phyloP scores from a whole-genome alignment of 2,797 vertebrate species.

The Numenius phaeopus region DNA sequence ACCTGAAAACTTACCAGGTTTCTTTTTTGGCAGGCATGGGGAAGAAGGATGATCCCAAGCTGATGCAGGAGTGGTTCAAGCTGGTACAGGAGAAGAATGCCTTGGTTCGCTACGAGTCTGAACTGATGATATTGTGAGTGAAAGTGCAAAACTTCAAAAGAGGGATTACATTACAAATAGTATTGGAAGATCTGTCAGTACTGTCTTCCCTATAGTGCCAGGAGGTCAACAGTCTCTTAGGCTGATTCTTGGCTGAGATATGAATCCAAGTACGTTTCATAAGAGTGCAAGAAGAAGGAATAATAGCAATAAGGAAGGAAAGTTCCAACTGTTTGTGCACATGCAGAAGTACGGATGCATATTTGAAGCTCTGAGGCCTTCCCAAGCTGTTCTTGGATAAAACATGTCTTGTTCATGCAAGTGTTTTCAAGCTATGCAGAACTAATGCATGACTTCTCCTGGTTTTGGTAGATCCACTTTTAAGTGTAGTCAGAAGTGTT shows the following conservation, averaged over 20 bases:
- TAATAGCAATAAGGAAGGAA: neutral
- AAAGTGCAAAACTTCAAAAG: neutral
- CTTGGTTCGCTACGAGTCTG: conserved; percentile 97
- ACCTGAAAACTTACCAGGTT: conserved; percentile 58
- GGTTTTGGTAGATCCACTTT: neutral
- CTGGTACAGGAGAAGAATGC: conserved; percentile 99
- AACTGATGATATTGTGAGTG: conserved; percentile 99
- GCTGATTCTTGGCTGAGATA: neutral
- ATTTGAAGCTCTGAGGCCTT: neutral
- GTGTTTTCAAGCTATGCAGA: neutral
- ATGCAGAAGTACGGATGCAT: neutral
- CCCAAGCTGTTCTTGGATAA: neutral
- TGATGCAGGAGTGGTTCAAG: conserved; percentile 99
- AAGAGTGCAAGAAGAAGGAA: neutral
- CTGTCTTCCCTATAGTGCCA: neutral
- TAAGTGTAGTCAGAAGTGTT: neutral
- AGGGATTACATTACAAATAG: neutral
- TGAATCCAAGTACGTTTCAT: neutral
- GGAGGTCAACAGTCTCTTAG: neutral
- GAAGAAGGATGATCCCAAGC: conserved; percentile 98
- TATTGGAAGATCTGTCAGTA: neutral
- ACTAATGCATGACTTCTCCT: neutral
- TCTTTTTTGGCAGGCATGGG: conserved; percentile 92
- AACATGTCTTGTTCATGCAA: neutral
- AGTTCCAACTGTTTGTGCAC: neutral